These are phyloP conservation scores for Microcaecilia unicolor DNA, from an alignment of 2,797 vertebrate genomes.

Conservation along the genomic window DNA sequence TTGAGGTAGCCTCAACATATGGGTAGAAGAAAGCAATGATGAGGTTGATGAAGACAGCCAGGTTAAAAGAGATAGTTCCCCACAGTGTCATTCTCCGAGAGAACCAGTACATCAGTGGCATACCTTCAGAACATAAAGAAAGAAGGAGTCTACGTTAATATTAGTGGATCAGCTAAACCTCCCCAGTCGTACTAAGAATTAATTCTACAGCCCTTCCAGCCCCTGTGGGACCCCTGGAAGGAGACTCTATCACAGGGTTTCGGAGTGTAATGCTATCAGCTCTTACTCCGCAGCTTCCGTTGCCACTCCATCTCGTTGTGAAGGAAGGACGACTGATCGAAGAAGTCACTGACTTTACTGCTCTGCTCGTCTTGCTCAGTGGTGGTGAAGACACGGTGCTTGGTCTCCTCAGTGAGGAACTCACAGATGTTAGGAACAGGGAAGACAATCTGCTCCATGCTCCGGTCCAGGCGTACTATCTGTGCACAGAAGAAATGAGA, in stretches of 20 bases:
- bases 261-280: too few species aligned
- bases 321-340: conserved; percentile 85
- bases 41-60: conserved; percentile 95
- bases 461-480: conserved; percentile 92
- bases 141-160: too few species aligned
- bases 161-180: not conserved
- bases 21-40: conserved; percentile 98
- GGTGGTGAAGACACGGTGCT: conserved; percentile 81
- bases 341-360: conserved; percentile 96
- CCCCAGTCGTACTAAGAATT: not conserved
- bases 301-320: conserved; percentile 99
- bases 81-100: conserved; percentile 91
- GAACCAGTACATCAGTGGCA: conserved; percentile 94
- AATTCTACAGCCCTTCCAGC: not conserved
- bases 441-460: conserved; percentile 97
- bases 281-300: conserved; percentile 88
- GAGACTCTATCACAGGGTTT: too few species aligned
- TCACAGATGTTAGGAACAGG: conserved; percentile 88
- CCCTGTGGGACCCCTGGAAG: not conserved
- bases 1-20: conserved; percentile 65
- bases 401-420: conserved; percentile 89
- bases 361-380: conserved; percentile 96
- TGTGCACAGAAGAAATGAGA: conserved; percentile 21
- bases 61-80: conserved; percentile 95
- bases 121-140: conserved; percentile 62